A percentile compares a stretch with the other conserved stretches of the same genome.
These are phyloP conservation scores for Setophaga kirtlandii DNA, from an alignment of 2,113 vertebrate genomes.

Conservation along the genomic window DNA sequence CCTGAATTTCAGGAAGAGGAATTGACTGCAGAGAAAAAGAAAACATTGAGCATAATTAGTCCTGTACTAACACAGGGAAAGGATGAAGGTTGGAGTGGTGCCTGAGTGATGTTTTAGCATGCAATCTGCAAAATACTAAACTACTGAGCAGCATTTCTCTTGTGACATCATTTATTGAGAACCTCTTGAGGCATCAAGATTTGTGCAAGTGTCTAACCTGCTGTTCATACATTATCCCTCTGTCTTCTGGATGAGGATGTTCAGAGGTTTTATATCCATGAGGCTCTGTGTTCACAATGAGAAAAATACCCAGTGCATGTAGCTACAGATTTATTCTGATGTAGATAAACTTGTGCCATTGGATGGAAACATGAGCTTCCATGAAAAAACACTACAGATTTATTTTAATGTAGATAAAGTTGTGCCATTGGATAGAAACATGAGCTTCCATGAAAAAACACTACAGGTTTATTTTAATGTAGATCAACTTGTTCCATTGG, in stretches of 20 bases:
- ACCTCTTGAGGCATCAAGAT: neutral
- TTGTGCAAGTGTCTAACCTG: neutral
- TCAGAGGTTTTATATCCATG: neutral
- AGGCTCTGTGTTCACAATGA: neutral
- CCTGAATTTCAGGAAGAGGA: neutral
- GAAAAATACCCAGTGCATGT: neutral
- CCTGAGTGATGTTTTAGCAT: neutral
- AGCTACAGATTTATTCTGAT: neutral
- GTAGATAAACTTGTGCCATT: neutral
- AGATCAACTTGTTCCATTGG: no score
- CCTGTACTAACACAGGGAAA: neutral
- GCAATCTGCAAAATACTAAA: neutral
- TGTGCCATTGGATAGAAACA: no score
- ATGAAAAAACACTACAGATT: neutral
- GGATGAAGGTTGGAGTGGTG: neutral
- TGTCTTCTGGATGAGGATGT: neutral
- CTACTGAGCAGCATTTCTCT: neutral
- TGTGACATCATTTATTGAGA: neutral
- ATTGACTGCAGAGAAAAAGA: neutral
- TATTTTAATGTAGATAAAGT: neutral
- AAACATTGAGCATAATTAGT: neutral
- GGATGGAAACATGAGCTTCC: neutral
- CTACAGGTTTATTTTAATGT: no score
- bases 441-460: neutral
- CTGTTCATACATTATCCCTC: neutral